Conservation (phyloP, 2,888 invertebrate genomes). For the Drosophila tanythrix region DNA sequence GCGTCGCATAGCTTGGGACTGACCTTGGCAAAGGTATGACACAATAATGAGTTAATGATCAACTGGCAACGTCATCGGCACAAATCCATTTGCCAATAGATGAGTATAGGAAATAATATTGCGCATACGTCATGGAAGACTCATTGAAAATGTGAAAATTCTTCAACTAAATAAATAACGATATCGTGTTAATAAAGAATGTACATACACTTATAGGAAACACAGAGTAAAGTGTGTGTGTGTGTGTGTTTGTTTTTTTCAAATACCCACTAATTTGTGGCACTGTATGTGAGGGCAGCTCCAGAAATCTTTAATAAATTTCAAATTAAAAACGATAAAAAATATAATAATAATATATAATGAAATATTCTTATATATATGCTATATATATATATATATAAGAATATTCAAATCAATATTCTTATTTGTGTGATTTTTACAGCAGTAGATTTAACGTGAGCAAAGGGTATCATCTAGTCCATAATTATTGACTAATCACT, state of each 20-base stretch:
- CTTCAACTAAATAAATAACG: conserved; percentile 65
- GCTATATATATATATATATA: background rate
- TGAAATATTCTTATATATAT: too few relatives aligned
- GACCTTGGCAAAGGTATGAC: conserved; percentile 18
- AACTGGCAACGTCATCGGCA: conserved; percentile 36
- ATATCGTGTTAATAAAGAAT: conserved; percentile 55
- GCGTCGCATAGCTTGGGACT: conserved; percentile 6
- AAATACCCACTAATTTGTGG: background rate
- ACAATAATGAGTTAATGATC: conserved; percentile 13
- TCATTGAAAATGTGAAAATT: conserved; percentile 61
- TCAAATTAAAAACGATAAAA: background rate
- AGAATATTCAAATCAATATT: background rate
- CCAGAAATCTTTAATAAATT: background rate
- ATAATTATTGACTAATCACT: background rate
- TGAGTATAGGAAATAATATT: conserved; percentile 30
- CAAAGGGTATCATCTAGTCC: conserved; percentile 7
- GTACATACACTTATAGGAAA: conserved; percentile 22
- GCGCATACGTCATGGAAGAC: conserved; percentile 66
- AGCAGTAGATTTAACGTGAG: background rate
- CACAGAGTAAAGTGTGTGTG: conserved; percentile 9
- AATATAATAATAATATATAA: background rate
- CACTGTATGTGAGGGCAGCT: background rate
- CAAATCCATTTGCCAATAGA: conserved; percentile 33
- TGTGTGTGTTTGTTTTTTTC: conserved; percentile 7
- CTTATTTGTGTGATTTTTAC: background rate